Evolutionary conservation across 2,888 invertebrate genomes (phyloP), one percentile per base, ranked within the genome.

Genomic region (Abrostola triplasia): DNA sequence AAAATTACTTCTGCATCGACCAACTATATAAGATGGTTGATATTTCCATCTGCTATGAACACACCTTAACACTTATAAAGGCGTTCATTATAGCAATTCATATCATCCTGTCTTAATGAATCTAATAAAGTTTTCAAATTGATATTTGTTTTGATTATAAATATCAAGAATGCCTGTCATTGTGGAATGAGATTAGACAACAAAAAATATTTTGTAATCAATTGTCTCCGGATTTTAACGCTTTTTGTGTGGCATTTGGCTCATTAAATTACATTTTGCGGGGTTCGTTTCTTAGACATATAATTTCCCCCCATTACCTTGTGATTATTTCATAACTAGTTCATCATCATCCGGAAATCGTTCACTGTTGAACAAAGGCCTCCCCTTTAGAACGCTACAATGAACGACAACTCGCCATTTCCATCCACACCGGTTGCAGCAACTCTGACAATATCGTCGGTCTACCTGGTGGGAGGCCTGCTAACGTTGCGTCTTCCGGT

Each of bases 21-120:
- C 10, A 4, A 40, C 40, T 1, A 9, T 7, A 7, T 1, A 9
- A 40, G 40, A 7, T 9, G 7, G 40, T 9, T 7, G 5, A 36
- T 36, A 1, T 11, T 36, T 11, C 4, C 24, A 11, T 0, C 5
- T 36, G 8, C 5, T 62, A 40, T 68, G 64, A 66, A 66, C 67
- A 5, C 40, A 37, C 41, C 79, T 44, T 62, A 53, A 68, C 13
- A 38, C 64, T 36, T 60, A 55, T 63, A 51, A 54, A 41, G 64
- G 60, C 72, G 66, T 66, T 79, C 79, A 75, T 78, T 79, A 68
- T 59, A 72, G 67, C 77, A 68, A 79, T 77, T 67, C 72, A 64
- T 59, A 66, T 62, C 63, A 62, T 71, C 55, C 52, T 56, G 66
- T 70, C 67, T 44, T 77, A 79, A 78, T 77, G 75, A 78, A 53